Evolutionary conservation across 2,888 invertebrate species (phyloP).

Genomic region (Tortrix viridana): DNA sequence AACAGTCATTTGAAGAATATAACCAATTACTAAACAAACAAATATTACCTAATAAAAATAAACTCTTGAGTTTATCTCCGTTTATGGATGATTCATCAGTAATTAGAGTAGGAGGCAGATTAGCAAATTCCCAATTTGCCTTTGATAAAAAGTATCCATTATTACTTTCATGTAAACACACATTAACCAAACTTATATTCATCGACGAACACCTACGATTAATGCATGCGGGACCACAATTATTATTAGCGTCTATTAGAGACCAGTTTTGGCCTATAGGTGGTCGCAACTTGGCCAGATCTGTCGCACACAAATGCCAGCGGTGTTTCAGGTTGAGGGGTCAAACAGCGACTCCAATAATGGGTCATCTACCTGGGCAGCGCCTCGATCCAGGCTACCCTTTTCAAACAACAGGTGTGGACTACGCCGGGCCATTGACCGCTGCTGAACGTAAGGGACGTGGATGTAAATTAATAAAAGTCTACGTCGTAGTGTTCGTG

Average conservation of each 20-base stretch:
- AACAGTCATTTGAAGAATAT: conserved; percentile 6
- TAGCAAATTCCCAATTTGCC: neutral
- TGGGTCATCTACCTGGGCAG: conserved; percentile 34
- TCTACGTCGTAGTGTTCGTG: too few species aligned
- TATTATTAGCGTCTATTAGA: too few species aligned
- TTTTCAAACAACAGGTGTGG: conserved; percentile 27
- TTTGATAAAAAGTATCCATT: conserved; percentile 3
- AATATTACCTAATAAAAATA: neutral
- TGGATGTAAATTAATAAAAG: too few species aligned
- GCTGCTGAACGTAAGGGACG: conserved; percentile 14
- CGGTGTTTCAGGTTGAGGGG: conserved; percentile 23
- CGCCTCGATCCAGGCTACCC: conserved; percentile 9
- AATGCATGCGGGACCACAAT: conserved; percentile 5
- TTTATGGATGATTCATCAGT: conserved; percentile 1
- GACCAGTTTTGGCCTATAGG: too few species aligned
- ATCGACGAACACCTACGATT: neutral
- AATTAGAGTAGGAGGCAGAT: neutral
- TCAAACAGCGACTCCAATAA: conserved; percentile 22
- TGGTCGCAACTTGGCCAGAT: too few species aligned
- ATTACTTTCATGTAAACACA: conserved; percentile 4
- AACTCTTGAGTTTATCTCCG: neutral
- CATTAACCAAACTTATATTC: neutral
- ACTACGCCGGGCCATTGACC: conserved; percentile 16
- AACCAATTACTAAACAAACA: neutral
- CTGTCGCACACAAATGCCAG: neutral